Percentiles rank a stretch among this genome's conserved stretches.
phyloP scores from a whole-genome alignment of 2,113 vertebrate species.

The Martes martes region DNA sequence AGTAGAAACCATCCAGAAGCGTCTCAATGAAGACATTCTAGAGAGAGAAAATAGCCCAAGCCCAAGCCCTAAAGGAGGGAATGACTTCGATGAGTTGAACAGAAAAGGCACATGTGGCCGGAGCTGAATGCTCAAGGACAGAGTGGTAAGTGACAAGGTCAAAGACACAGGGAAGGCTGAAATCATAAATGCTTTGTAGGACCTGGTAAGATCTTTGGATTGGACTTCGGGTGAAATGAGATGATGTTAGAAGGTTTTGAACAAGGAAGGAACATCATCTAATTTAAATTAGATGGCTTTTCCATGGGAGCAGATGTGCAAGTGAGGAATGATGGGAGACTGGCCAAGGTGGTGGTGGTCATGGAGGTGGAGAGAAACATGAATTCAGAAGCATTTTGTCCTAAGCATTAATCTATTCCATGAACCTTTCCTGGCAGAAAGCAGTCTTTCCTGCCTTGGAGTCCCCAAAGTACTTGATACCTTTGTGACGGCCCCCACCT shows the following conservation, averaged over 20 bases:
- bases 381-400: neutral
- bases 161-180: neutral
- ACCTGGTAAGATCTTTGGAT: neutral
- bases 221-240: neutral
- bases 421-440: neutral
- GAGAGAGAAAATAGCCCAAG: neutral
- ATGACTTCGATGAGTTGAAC: neutral
- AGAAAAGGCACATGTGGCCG: neutral
- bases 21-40: neutral
- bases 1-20: neutral
- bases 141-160: neutral
- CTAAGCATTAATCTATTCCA: neutral
- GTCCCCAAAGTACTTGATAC: neutral
- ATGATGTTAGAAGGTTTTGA: neutral
- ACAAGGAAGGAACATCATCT: neutral
- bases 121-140: neutral
- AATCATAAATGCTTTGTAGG: neutral
- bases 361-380: neutral
- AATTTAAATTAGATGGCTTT: neutral
- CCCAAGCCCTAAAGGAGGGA: neutral
- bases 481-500: neutral
- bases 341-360: neutral
- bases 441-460: neutral
- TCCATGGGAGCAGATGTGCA: neutral
- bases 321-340: neutral